Evolutionary conservation across 92 coral and sea anemone genomes (phyloP), one percentile per base, ranked within the genome.

Genomic region (Phymanthus crucifer): DNA sequence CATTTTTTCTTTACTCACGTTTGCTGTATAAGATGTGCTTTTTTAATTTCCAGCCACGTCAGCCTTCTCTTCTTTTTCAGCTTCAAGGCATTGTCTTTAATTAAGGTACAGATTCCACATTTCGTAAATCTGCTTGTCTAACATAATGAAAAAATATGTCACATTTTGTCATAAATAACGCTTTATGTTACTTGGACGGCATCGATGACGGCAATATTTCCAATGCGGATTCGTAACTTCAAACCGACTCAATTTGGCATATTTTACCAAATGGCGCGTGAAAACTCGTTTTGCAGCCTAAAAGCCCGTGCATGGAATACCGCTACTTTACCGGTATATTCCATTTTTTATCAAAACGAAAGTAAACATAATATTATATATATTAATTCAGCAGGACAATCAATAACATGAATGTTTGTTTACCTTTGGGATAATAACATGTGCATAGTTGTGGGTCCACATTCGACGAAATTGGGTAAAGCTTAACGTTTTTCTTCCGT

Each of bases 371-470:
- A 43, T 13, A 43, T 43, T 5, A 43, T 5, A 43, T 5, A 43
- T 43, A 43, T 43, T 43, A 43, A 43, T 43, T 43, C 48, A 13
- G 48, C 48, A 43, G 79, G n/a, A 76, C 31, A 17, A 33, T 76
- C 3, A 3, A 32, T 76, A 33, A 32, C 40, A 16, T 32, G 19
- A 31, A 16, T 35, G 4, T 36, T 18, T 16, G 13, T 46, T 35
- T 70, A 70, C 83, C 84, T 84, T 69, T 50, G 78, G 83, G 40
- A 84, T 78, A 18, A 52, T 34, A 3, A 84, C 84, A 57, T 84
- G 23, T 34, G 40, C 10, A 57, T 67, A 78, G 23, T 77, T 2
- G 32, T 27, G 23, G 13, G 38, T 69, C 84, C 84, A 84, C 88
- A 84, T 84, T 23, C 73, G 65, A 12, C 71, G 16, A 70, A 84